Evolutionary conservation across 1,140 invertebrate species (phyloP).

Genomic region (Drosophila miranda): DNA sequence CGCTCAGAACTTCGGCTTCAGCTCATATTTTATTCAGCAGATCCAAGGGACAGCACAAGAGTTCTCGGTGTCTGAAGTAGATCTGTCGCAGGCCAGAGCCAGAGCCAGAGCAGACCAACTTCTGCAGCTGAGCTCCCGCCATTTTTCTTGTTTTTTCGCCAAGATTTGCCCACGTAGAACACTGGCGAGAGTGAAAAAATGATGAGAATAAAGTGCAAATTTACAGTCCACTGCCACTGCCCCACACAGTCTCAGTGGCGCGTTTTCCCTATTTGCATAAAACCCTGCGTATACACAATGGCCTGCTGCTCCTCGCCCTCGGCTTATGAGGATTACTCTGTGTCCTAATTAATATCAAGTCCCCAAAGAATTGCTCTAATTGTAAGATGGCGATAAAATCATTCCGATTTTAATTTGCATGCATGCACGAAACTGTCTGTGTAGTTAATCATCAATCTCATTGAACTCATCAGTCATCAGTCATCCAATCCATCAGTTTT

Average conservation of each 20-base stretch:
- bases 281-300: constrained; percentile 17
- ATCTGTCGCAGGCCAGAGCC: background rate
- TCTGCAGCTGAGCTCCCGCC: constrained; percentile 51
- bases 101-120: constrained; percentile 26
- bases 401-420: too few species aligned
- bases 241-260: constrained; percentile 5
- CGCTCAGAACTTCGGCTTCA: constrained; percentile 47
- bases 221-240: constrained; percentile 19
- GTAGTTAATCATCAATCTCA: too few species aligned
- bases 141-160: constrained; percentile 43
- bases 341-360: constrained; percentile 17
- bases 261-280: constrained; percentile 44
- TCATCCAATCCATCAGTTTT: too few species aligned
- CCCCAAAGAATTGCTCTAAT: constrained; percentile 29
- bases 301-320: background rate
- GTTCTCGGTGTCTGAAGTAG: constrained; percentile 18
- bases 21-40: constrained; percentile 63
- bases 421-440: too few species aligned
- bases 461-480: too few species aligned
- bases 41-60: constrained; percentile 39
- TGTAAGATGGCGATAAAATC: constrained; percentile 16
- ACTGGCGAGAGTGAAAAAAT: constrained; percentile 49
- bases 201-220: constrained; percentile 57
- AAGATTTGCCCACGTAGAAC: constrained; percentile 16
- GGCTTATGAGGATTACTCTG: constrained; percentile 38